Evolutionary conservation across 2,797 vertebrate species (phyloP).

Genomic region (Cryptoblepharus egeriae): DNA sequence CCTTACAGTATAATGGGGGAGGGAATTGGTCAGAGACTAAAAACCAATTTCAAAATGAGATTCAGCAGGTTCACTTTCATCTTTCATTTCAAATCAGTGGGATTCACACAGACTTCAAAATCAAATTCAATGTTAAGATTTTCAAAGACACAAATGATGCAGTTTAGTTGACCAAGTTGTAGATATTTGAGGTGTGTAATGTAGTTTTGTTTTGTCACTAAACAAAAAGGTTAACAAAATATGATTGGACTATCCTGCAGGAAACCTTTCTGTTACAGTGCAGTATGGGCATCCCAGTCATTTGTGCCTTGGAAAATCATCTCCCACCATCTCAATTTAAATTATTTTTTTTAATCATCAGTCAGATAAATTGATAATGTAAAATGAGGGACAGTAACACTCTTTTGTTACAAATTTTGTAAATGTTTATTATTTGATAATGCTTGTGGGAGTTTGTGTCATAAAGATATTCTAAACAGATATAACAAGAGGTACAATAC

Average conservation of each 20-base stretch:
- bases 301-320: conserved; percentile 19
- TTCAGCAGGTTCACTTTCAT: conserved; percentile 45
- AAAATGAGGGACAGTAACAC: conserved; percentile 14
- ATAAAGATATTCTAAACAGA: conserved; percentile 49
- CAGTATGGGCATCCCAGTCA: not conserved
- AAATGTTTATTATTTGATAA: not conserved
- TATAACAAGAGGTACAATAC: conserved; percentile 35
- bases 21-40: conserved; percentile 15
- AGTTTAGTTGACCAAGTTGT: not conserved
- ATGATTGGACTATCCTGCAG: not conserved
- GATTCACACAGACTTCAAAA: not conserved
- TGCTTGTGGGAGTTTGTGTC: conserved; percentile 35
- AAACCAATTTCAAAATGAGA: conserved; percentile 43
- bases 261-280: not conserved
- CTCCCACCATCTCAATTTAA: not conserved
- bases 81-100: conserved; percentile 37
- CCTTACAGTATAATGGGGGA: conserved; percentile 50
- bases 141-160: conserved; percentile 24
- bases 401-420: not conserved
- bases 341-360: not conserved
- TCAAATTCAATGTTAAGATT: conserved; percentile 5
- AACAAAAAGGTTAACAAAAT: not conserved
- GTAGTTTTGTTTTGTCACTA: conserved; percentile 8
- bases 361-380: not conserved
- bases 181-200: not conserved